Conservation (phyloP, 2,113 vertebrate genomes). For the Proteles cristata region DNA sequence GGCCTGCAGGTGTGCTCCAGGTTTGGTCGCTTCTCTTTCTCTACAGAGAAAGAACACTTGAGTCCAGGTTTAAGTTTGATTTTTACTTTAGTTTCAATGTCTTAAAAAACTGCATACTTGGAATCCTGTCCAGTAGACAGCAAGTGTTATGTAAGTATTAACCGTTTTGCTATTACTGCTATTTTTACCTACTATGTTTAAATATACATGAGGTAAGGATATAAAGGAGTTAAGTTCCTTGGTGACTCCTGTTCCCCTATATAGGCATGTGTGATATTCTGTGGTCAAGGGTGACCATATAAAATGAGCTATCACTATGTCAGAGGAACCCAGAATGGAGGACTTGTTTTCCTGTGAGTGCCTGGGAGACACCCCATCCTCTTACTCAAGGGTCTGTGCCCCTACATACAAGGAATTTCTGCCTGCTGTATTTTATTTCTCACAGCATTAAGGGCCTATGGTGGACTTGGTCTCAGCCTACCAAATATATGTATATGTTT, state of each 20-base stretch:
- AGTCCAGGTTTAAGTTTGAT: not conserved
- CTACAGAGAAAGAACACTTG: not conserved
- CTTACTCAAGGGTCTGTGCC: not conserved
- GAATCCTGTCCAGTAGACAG: not conserved
- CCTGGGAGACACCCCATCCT: not conserved
- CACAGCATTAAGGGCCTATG: not conserved
- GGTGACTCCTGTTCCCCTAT: not conserved
- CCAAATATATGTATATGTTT: not conserved
- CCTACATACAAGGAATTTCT: not conserved
- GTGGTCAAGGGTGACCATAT: not conserved
- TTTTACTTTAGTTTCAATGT: slow-evolving; percentile 1
- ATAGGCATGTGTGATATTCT: not conserved
- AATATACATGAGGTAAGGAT: not conserved
- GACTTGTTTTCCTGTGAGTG: not conserved
- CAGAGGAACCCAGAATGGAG: not conserved
- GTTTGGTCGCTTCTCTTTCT: not conserved
- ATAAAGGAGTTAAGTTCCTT: not conserved
- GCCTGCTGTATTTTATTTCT: not conserved
- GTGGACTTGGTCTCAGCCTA: not conserved
- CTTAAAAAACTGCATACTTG: not conserved
- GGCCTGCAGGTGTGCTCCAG: not conserved
- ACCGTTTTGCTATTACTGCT: not conserved
- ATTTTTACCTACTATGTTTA: not conserved
- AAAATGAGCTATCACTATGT: not conserved
- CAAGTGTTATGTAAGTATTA: not conserved